Conservation (phyloP, 2,113 vertebrate species). For the Uria aalge region DNA sequence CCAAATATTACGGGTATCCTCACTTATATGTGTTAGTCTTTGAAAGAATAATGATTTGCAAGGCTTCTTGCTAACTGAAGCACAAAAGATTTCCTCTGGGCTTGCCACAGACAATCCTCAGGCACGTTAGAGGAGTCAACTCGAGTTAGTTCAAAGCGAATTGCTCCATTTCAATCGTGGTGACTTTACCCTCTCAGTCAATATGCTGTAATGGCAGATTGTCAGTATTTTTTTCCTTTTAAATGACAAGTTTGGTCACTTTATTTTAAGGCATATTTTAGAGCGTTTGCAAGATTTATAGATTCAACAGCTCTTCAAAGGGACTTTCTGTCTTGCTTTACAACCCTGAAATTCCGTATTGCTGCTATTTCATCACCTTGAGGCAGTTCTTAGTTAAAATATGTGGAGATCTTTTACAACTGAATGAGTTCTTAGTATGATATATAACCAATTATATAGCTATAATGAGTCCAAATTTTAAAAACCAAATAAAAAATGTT, state of each 20-base stretch:
- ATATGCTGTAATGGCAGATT: slow-evolving; percentile 20
- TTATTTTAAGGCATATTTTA: slow-evolving; percentile 58
- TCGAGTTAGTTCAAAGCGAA: slow-evolving; percentile 79
- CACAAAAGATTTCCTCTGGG: slow-evolving; percentile 75
- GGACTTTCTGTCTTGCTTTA: slow-evolving; percentile 47
- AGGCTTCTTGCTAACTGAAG: slow-evolving; percentile 74
- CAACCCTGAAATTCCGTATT: slow-evolving; percentile 50
- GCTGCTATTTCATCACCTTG: slow-evolving; percentile 62
- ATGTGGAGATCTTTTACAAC: slow-evolving; percentile 40
- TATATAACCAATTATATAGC: slow-evolving; percentile 63
- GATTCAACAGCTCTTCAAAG: slow-evolving; percentile 50
- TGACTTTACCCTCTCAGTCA: slow-evolving; percentile 60
- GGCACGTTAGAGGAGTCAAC: slow-evolving; percentile 71
- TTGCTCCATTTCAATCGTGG: slow-evolving; percentile 72
- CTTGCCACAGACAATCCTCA: slow-evolving; percentile 72
- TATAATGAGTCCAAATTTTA: slow-evolving; percentile 65
- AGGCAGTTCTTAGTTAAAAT: slow-evolving; percentile 66
- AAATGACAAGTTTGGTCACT: slow-evolving; percentile 52
- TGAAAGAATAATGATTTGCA: slow-evolving; percentile 70
- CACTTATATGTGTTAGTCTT: slow-evolving; percentile 55
- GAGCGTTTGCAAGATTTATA: slow-evolving; percentile 35
- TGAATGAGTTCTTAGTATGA: slow-evolving; percentile 66
- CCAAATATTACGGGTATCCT: slow-evolving; percentile 26
- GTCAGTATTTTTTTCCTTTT: not conserved
- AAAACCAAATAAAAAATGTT: slow-evolving; percentile 69